These are phyloP conservation scores for Butorides virescens DNA, from an alignment of 2,113 vertebrate species.

Conservation along the genomic window DNA sequence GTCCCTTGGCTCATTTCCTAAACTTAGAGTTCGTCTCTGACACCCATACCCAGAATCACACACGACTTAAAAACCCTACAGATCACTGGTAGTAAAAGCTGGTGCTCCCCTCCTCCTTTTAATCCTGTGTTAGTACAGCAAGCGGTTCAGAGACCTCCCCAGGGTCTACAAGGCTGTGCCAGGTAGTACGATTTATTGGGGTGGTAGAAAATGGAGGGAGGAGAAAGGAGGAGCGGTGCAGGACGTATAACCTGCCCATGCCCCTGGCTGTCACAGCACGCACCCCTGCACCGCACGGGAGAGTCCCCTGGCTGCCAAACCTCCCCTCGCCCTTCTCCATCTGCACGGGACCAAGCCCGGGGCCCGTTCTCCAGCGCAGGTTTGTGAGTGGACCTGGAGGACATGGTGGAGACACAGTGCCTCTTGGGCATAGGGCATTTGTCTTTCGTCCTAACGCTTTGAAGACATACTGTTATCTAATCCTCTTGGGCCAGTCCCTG, in stretches of 20 bases:
- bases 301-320: background rate
- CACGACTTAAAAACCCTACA: background rate
- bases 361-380: background rate
- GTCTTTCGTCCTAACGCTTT: background rate
- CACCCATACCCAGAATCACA: background rate
- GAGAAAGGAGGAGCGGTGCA: background rate
- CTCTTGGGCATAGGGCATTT: background rate
- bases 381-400: background rate
- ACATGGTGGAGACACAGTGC: rapidly evolving
- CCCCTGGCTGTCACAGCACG: rapidly evolving
- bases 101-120: background rate
- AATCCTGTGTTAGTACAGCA: background rate
- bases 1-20: background rate
- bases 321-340: background rate
- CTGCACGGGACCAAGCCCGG: background rate
- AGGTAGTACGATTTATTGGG: background rate
- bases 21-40: background rate
- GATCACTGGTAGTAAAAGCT: background rate
- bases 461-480: background rate
- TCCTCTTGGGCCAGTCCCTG: background rate
- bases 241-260: background rate
- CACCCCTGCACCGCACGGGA: rapidly evolving
- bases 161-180: background rate
- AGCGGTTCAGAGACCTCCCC: background rate
- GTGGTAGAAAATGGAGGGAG: background rate